phyloP scores from a whole-genome alignment of 2,888 invertebrate genomes.

The Lottia scabra region DNA sequence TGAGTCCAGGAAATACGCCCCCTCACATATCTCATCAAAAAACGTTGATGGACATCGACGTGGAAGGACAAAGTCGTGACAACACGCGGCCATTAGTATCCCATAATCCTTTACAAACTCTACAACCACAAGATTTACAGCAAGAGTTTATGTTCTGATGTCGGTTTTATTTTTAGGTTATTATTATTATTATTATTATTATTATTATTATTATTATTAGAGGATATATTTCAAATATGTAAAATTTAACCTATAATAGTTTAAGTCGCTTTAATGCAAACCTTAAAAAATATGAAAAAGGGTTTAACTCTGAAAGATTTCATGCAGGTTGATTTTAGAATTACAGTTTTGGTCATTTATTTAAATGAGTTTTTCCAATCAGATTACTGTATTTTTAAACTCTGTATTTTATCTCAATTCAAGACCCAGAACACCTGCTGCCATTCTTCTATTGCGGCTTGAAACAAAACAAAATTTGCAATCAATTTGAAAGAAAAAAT shows the following conservation, averaged over 20 bases:
- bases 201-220: background rate
- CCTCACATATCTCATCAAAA: conserved; percentile 63
- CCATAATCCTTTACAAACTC: conserved; percentile 29
- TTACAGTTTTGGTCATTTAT: no score
- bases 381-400: no score
- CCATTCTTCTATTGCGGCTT: no score
- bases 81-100: conserved; percentile 56
- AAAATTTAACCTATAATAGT: background rate
- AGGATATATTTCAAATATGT: background rate
- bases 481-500: no score
- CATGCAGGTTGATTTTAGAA: no score
- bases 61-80: conserved; percentile 67
- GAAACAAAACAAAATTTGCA: no score
- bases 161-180: conserved; percentile 27
- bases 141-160: conserved; percentile 37
- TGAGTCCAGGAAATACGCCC: conserved; percentile 74
- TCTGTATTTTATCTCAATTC: no score
- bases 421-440: no score
- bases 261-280: no score
- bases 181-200: background rate
- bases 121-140: conserved; percentile 35
- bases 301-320: no score
- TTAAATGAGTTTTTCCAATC: no score
- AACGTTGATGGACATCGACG: conserved; percentile 67
- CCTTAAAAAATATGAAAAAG: no score